Base-by-base conservation (phyloP, 2,888 invertebrate species). In the Drosophila mimica region DNA sequence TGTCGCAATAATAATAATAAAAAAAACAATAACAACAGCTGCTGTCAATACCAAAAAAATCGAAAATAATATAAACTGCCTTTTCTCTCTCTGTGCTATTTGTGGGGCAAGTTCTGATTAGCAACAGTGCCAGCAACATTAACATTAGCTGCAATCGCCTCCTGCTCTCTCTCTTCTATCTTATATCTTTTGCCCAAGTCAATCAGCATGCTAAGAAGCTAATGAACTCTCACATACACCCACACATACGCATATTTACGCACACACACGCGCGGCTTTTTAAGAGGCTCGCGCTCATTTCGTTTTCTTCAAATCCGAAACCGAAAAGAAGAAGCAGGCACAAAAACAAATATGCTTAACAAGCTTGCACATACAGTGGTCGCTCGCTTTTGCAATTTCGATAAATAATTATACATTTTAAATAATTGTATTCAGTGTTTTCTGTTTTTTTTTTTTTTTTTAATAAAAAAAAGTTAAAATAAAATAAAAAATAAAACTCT, bases 41-140 rank as follows among this genome's bases (percentile, higher is more conserved):
- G 66, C 52, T 64, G 56, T 51, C 81, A 70, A 34, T 56, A 53
- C 43, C 43, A 67, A 70, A 43, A 62, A 77, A 70, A 72, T 61
- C 72, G 68, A 80, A 77, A 69, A 65, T 53, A 74, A 69, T 30
- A 65, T 46, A 53, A 64, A 46, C 17, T 52, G 58, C 17, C 51
- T 58, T 25, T 40, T 71, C 57, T 70, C 65, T 82, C 75, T 74
- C 73, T 74, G 58, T 74, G 63, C 28, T 59, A 72, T 75, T 68
- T 78, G 57, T 81, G 70, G 69, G 77, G 77, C 79, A 81, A 63
- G 76, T 85, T 85, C 71, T 77, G 88, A 85, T 85, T 88, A 83
- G 88, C 88, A 85, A 85, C 79, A 84, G 67, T 56, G 54, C 59
- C 53, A 38, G 17, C 46, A 40, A 40, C 46, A 28, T 4, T 36